These are phyloP conservation scores for Alethe diademata DNA, from an alignment of 2,113 vertebrate species.

Conservation along the genomic window DNA sequence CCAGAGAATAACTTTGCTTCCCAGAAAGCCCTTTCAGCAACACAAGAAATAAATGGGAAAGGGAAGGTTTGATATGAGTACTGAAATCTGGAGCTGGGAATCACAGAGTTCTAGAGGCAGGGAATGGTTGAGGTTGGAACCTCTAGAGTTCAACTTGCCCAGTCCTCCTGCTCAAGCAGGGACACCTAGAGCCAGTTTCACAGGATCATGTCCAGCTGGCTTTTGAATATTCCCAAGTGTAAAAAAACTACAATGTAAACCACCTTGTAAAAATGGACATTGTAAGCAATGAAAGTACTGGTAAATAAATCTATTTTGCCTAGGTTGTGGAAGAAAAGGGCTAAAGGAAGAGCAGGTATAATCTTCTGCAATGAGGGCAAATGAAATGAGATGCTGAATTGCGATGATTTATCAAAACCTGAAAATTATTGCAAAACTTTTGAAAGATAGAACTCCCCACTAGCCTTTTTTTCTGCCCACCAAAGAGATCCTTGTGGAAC, in stretches of 20 bases:
- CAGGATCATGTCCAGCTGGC: rapidly evolving
- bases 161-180: neutral
- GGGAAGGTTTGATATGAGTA: neutral
- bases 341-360: neutral
- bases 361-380: neutral
- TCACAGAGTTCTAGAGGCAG: neutral
- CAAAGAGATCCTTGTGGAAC: neutral
- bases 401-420: neutral
- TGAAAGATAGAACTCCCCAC: neutral
- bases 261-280: neutral
- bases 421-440: neutral
- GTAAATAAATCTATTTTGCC: neutral
- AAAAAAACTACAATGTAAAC: neutral
- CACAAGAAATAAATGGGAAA: neutral
- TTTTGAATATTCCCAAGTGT: neutral
- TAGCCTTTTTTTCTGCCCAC: neutral
- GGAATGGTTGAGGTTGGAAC: neutral
- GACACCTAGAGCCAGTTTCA: neutral
- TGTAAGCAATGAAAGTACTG: neutral
- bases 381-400: neutral
- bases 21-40: neutral
- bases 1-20: neutral
- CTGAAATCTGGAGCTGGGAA: neutral
- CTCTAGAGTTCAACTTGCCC: neutral
- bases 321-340: neutral